Conservation (phyloP, 2,113 vertebrate genomes). For the Condylura cristata region DNA sequence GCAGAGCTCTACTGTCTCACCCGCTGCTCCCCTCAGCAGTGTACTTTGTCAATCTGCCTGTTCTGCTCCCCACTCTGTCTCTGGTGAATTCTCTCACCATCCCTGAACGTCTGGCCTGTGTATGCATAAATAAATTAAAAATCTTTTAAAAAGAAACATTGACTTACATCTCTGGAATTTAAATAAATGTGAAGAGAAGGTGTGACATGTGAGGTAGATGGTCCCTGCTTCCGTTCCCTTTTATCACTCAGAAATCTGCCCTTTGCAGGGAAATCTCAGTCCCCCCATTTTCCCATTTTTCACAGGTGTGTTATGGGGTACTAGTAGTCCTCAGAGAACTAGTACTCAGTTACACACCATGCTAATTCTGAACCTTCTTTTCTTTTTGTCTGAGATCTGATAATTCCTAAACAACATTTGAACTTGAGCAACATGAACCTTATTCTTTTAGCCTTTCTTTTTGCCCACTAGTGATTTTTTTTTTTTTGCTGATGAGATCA, state of each 20-base stretch:
- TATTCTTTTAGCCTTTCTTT: neutral
- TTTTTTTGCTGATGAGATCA: neutral
- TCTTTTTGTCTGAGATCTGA: neutral
- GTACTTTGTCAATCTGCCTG: too few species aligned
- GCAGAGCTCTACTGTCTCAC: too few species aligned
- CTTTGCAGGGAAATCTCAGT: neutral
- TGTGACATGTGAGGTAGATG: neutral
- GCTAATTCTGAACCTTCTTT: neutral
- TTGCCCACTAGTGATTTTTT: neutral
- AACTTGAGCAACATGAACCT: neutral
- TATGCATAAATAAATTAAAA: too few species aligned
- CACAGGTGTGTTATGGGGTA: neutral
- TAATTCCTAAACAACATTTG: neutral
- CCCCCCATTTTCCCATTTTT: neutral
- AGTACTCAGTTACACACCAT: neutral
- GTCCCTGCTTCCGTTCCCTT: neutral
- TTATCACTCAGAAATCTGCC: neutral
- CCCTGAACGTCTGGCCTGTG: too few species aligned
- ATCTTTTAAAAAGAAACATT: too few species aligned
- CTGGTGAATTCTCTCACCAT: too few species aligned
- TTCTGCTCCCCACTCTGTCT: too few species aligned
- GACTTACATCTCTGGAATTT: too few species aligned
- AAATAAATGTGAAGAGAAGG: neutral
- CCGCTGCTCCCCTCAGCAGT: too few species aligned
- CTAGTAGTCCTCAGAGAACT: neutral